phyloP scores from a whole-genome alignment of 1,140 invertebrate genomes.

The Eupeodes corollae region DNA sequence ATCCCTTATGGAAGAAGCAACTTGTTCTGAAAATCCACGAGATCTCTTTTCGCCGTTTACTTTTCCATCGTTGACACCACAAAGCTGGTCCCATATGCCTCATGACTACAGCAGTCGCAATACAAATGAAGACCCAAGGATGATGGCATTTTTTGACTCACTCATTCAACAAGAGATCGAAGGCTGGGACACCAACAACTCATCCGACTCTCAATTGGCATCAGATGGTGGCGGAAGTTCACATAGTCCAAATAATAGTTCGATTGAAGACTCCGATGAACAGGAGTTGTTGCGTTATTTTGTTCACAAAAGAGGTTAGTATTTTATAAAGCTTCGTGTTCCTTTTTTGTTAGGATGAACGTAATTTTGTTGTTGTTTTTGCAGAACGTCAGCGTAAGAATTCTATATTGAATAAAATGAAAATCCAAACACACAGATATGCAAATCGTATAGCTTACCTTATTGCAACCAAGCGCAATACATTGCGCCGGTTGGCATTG shows the following conservation, averaged over 20 bases:
- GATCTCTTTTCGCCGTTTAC: slow-evolving; percentile 77
- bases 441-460: slow-evolving; percentile 32
- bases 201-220: slow-evolving; percentile 33
- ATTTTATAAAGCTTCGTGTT: too few species aligned
- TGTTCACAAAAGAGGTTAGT: not conserved
- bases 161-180: slow-evolving; percentile 82
- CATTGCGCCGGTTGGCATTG: slow-evolving; percentile 27
- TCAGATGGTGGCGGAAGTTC: slow-evolving; percentile 9
- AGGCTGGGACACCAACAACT: slow-evolving; percentile 48
- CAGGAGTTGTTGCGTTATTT: not conserved
- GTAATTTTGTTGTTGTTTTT: not conserved
- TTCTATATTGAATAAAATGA: not conserved
- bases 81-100: slow-evolving; percentile 62
- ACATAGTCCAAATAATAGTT: slow-evolving; percentile 8
- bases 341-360: too few species aligned
- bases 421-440: slow-evolving; percentile 6
- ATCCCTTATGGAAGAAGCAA: slow-evolving; percentile 41
- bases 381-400: slow-evolving; percentile 1
- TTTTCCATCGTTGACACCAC: slow-evolving; percentile 70
- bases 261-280: slow-evolving; percentile 7
- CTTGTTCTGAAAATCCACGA: slow-evolving; percentile 54
- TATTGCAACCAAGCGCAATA: slow-evolving; percentile 32
- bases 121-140: slow-evolving; percentile 78
- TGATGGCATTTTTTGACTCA: slow-evolving; percentile 95
- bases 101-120: slow-evolving; percentile 74